Conservation (phyloP, 2,888 invertebrate genomes). For the Molorchus minor region DNA sequence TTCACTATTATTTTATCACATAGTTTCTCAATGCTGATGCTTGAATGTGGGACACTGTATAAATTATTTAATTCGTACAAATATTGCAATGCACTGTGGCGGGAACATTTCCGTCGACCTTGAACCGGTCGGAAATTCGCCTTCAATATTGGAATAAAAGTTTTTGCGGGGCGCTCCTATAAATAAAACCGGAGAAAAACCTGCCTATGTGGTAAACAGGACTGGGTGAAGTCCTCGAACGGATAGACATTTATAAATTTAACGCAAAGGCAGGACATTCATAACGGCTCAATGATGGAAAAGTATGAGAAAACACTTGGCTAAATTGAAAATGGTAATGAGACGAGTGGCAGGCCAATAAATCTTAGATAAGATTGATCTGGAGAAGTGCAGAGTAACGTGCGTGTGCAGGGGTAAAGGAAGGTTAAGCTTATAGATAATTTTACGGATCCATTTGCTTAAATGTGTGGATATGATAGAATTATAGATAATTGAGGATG, state of each 20-base stretch:
- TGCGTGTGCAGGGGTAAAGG: neutral
- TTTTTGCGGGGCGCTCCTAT: no score
- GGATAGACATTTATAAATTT: conserved; percentile 43
- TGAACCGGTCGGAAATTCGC: no score
- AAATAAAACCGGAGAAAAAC: neutral
- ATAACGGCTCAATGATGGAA: conserved; percentile 52
- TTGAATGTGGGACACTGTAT: no score
- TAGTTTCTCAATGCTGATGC: no score
- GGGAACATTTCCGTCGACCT: no score
- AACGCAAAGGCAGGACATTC: conserved; percentile 39
- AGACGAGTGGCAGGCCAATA: conserved; percentile 58
- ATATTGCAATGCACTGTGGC: no score
- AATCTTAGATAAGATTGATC: conserved; percentile 48
- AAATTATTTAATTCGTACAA: no score
- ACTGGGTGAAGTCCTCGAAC: neutral
- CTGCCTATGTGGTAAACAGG: conserved; percentile 2
- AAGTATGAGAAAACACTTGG: conserved; percentile 56
- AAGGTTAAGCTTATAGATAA: neutral
- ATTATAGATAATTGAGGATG: neutral
- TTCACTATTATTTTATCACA: no score
- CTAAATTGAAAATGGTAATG: conserved; percentile 62
- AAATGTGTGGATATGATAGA: neutral
- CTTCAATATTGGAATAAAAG: no score
- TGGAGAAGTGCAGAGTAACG: conserved; percentile 23
- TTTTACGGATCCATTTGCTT: neutral